A percentile compares a stretch with the other conserved stretches of the same genome.
These are phyloP conservation scores for Trypoxylon attenuatum DNA, from an alignment of 2,888 invertebrate genomes.

Conservation along the genomic window DNA sequence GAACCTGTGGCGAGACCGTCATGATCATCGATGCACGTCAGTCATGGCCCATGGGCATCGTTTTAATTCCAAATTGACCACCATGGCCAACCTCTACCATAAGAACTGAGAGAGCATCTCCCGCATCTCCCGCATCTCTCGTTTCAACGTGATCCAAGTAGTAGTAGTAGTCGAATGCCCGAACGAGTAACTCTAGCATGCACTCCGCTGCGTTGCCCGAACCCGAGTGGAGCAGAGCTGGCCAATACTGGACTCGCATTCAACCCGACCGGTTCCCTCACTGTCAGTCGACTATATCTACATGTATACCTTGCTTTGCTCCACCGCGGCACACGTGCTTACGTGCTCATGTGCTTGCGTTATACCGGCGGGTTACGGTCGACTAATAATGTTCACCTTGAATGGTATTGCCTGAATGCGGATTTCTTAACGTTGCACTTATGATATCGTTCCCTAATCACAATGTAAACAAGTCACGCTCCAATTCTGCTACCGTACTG, in stretches of 20 bases:
- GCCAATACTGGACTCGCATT: conserved; percentile 27
- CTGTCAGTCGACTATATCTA: conserved; percentile 35
- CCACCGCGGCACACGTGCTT: conserved; percentile 38
- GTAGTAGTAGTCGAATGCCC: conserved; percentile 5
- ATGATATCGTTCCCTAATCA: too few relatives aligned
- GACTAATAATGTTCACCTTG: conserved; percentile 26
- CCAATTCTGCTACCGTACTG: too few relatives aligned
- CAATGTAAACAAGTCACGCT: too few relatives aligned
- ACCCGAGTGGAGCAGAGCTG: conserved; percentile 31
- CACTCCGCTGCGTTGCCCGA: conserved; percentile 27
- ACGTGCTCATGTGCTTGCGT: conserved; percentile 26
- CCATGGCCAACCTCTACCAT: conserved; percentile 19
- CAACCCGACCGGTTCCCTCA: conserved; percentile 37
- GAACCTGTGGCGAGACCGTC: conserved; percentile 57
- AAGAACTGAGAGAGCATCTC: conserved; percentile 25
- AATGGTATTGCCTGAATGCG: conserved; percentile 8
- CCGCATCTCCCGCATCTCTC: conserved; percentile 35
- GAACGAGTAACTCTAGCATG: conserved; percentile 20
- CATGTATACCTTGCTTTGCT: conserved; percentile 13
- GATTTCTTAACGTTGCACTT: conserved; percentile 28
- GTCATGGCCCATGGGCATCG: conserved; percentile 64
- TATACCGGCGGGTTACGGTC: conserved; percentile 29
- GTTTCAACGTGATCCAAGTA: conserved; percentile 23
- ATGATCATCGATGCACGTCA: conserved; percentile 71
- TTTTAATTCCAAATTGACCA: conserved; percentile 64